Conservation (phyloP, 2,797 vertebrate species). For the Leptatherina wallacei region DNA sequence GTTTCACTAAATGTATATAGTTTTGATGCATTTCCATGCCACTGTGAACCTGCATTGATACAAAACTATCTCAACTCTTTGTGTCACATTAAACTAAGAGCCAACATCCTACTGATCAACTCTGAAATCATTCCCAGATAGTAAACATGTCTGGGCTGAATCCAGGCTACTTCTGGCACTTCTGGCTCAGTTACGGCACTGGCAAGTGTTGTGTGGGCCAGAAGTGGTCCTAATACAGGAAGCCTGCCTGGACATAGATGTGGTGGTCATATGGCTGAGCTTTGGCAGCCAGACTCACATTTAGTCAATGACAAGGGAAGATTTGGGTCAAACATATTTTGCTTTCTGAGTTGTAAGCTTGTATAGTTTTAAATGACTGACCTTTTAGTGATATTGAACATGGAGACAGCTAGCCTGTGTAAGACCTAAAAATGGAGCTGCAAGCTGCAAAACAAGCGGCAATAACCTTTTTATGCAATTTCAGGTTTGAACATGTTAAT, state of each 20-base stretch:
- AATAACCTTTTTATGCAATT: no score
- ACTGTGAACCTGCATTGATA: background rate
- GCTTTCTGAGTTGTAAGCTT: background rate
- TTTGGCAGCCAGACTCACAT: background rate
- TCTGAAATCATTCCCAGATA: background rate
- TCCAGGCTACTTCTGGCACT: no score
- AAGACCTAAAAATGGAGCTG: background rate
- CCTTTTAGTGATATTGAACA: background rate
- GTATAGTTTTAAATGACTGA: background rate
- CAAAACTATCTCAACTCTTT: background rate
- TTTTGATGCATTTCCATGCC: background rate
- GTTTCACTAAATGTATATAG: background rate
- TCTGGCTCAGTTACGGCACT: no score
- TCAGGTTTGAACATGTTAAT: no score
- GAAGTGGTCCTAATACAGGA: background rate
- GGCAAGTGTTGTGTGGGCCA: background rate
- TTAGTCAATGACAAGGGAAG: background rate
- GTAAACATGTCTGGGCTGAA: background rate
- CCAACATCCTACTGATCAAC: no score
- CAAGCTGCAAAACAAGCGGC: background rate
- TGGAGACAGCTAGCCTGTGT: background rate
- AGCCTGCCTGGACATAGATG: background rate
- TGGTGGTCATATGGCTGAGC: background rate
- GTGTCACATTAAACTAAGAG: background rate
- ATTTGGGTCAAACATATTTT: background rate